Evolutionary conservation across 2,113 vertebrate genomes (phyloP).

Genomic region (Neodon shergylaensis): DNA sequence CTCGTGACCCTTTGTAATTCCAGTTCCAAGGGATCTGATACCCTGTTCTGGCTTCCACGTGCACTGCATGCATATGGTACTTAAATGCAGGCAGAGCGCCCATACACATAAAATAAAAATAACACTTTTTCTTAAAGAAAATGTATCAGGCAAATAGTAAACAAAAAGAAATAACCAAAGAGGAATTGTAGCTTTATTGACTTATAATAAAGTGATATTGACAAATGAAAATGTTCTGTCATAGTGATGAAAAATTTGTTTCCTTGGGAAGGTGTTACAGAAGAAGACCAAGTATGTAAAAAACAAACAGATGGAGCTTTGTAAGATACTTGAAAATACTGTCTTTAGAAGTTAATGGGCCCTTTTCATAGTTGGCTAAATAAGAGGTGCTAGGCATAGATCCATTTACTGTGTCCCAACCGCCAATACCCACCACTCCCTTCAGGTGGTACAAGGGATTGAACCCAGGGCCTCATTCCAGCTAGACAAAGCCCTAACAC

Average conservation of each 20-base stretch:
- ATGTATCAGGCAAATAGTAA: neutral
- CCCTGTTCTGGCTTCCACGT: neutral
- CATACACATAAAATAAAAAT: neutral
- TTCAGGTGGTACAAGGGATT: neutral
- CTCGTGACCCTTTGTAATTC: neutral
- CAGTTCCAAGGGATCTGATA: neutral
- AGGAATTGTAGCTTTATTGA: neutral
- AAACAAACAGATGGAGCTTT: neutral
- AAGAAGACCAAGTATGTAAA: slow-evolving; percentile 23
- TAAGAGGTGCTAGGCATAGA: neutral
- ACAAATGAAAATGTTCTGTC: neutral
- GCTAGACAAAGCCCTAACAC: neutral
- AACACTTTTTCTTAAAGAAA: neutral
- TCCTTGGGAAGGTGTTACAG: neutral
- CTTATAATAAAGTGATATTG: neutral
- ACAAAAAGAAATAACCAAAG: slow-evolving; percentile 1
- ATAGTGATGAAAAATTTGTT: slow-evolving; percentile 13
- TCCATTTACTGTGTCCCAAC: neutral
- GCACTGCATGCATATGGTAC: neutral
- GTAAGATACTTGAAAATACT: neutral
- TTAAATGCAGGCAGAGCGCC: neutral
- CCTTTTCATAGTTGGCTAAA: neutral
- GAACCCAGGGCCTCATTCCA: neutral
- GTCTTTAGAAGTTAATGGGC: neutral
- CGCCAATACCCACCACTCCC: neutral